Conservation (phyloP, 2,113 vertebrate species). For the Nothocercus nigrocapillus region DNA sequence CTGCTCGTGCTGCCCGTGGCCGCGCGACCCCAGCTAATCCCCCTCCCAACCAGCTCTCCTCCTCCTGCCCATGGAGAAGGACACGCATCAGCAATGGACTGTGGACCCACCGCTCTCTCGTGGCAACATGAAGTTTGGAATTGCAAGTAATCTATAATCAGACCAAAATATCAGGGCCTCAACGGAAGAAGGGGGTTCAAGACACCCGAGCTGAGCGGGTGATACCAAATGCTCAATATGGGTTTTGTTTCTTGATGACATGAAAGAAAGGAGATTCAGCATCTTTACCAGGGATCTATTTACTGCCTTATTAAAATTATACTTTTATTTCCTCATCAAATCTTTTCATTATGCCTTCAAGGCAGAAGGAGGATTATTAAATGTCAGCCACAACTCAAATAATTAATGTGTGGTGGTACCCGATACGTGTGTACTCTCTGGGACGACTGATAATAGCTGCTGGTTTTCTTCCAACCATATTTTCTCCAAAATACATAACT, state of each 20-base stretch:
- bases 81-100: background rate
- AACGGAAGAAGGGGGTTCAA: background rate
- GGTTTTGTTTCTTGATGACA: conserved; percentile 44
- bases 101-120: background rate
- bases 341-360: conserved; percentile 63
- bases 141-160: background rate
- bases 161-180: background rate
- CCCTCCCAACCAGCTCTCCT: background rate
- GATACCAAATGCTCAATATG: background rate
- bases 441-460: conserved; percentile 71
- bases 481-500: conserved; percentile 58
- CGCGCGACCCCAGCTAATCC: background rate
- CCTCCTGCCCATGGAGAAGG: background rate
- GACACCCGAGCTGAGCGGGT: background rate
- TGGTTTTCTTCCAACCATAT: conserved; percentile 60
- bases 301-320: conserved; percentile 61
- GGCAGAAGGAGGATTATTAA: conserved; percentile 73
- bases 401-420: conserved; percentile 74
- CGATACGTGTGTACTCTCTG: conserved; percentile 58
- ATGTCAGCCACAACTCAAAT: conserved; percentile 74
- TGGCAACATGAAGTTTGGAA: fast-evolving
- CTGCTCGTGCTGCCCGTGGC: fast-evolving
- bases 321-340: conserved; percentile 72
- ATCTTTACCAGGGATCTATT: conserved; percentile 49
- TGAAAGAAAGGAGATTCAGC: conserved; percentile 7